Base-by-base conservation (phyloP, 2,113 vertebrate genomes). In the Donacobius atricapilla region DNA sequence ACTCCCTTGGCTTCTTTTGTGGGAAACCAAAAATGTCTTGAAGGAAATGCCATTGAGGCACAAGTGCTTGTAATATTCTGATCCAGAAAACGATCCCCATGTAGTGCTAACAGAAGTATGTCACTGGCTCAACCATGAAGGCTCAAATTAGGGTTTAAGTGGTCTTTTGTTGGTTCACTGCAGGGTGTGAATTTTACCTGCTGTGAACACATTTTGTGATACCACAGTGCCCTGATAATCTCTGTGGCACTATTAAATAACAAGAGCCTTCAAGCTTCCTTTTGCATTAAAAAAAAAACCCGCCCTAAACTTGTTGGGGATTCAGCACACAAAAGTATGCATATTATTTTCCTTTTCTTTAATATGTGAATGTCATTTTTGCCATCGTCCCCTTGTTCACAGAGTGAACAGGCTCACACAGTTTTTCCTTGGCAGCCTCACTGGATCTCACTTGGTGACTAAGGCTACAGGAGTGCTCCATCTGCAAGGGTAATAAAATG, bases 131-230 rank as follows among this genome's bases (percentile, higher is more conserved):
- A 79, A 3, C 40, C 2, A 0, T 42, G 73, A 57, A 76, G 23
- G 31, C 65, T 91, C 76, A 81, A 89, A 83, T 95, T 47, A 57
- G 60, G 39, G 6, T 73, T 75, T 91, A 93, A 94, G 45, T 91
- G 73, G 23, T 76, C 65, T 93, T 89, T 93, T 93, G 83, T 94
- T 89, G 73, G 20, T 78, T 84, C 47, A 3, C 87, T 42, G 65
- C 60, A 77, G 88, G 63, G 18, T 77, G 35, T 58, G 47, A 69
- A 31, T 93, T 92, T 77, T 71, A 76, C 81, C 61, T 1, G 2
- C 91, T 94, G 73, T 48, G 89, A 91, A 69, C 70, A 79, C 73
- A 81, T 93, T 73, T 81, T 78, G 44, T 83, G 50, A 63, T 94
- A 5, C 23, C 77, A 57, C 12, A 66, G 42, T 77, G 56, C 3